A percentile compares a stretch with the other conserved stretches of the same genome.
phyloP scores from a whole-genome alignment of 2,888 invertebrate genomes.

The Melinaea menophilus region DNA sequence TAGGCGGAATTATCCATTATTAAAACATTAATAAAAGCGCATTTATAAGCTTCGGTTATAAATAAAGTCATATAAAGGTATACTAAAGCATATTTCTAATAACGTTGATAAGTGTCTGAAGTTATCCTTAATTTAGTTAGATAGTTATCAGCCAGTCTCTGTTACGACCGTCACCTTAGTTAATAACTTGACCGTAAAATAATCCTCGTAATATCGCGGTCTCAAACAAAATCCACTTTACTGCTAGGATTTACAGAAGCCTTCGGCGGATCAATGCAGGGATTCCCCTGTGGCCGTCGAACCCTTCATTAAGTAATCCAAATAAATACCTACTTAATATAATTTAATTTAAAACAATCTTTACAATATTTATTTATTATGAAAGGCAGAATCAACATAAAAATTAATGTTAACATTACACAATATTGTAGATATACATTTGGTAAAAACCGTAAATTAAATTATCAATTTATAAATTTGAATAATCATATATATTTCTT shows the following conservation, averaged over 20 bases:
- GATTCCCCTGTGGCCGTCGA: slow-evolving; percentile 26
- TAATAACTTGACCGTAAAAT: slow-evolving; percentile 27
- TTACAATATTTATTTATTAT: too few species aligned
- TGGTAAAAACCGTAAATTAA: too few species aligned
- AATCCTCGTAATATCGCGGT: slow-evolving; percentile 27
- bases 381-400: too few species aligned
- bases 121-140: slow-evolving; percentile 3
- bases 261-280: slow-evolving; percentile 28
- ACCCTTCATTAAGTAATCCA: slow-evolving; percentile 30
- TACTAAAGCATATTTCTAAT: neutral
- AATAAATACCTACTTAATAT: slow-evolving; percentile 27
- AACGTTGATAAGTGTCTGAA: slow-evolving; percentile 4
- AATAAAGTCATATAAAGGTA: neutral
- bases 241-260: slow-evolving; percentile 27
- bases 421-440: too few species aligned
- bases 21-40: too few species aligned
- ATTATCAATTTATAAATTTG: too few species aligned
- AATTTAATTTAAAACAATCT: slow-evolving; percentile 7
- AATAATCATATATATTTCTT: too few species aligned
- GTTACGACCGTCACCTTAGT: slow-evolving; percentile 12
- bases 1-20: too few species aligned
- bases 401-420: too few species aligned
- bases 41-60: too few species aligned
- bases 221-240: slow-evolving; percentile 30
- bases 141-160: slow-evolving; percentile 6